A percentile compares a stretch with the other conserved stretches of the same genome.
Conservation (phyloP, 2,888 invertebrate genomes). For the Entomobrya multifasciata region DNA sequence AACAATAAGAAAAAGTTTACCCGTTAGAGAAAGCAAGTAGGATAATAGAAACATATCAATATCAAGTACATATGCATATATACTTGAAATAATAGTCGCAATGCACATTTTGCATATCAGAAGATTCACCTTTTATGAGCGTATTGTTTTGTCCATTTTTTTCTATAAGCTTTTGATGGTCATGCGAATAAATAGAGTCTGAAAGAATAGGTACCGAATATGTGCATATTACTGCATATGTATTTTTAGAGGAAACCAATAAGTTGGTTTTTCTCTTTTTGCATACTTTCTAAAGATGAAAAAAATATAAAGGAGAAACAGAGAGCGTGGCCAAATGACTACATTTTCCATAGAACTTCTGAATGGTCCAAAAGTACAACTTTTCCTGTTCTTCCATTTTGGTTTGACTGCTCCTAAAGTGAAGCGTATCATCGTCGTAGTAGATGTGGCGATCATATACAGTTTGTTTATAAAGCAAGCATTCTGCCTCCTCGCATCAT, state of each 20-base stretch:
- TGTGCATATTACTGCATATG: no score
- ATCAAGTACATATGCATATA: not conserved
- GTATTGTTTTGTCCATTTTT: no score
- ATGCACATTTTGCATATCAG: constrained; percentile 7
- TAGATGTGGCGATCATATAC: no score
- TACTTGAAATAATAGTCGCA: not conserved
- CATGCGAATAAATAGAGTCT: no score
- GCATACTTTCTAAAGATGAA: not conserved
- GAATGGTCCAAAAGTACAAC: no score
- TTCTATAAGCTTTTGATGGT: no score
- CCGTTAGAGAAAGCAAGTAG: no score
- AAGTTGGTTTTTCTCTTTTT: not conserved
- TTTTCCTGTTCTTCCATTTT: not conserved
- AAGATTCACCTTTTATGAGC: no score
- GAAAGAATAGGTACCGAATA: no score
- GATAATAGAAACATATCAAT: not conserved
- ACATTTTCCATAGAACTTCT: not conserved
- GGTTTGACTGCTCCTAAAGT: not conserved
- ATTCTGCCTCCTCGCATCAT: constrained; percentile 44
- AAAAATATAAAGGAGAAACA: no score
- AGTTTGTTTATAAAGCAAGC: constrained; percentile 45
- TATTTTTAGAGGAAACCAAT: no score
- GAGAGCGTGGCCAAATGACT: not conserved
- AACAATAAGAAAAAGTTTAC: constrained; percentile 19
- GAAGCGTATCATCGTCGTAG: constrained; percentile 6